A percentile compares a stretch with the other conserved stretches of the same genome.
Conservation (phyloP, 2,113 vertebrate species). For the Galemys pyrenaicus region DNA sequence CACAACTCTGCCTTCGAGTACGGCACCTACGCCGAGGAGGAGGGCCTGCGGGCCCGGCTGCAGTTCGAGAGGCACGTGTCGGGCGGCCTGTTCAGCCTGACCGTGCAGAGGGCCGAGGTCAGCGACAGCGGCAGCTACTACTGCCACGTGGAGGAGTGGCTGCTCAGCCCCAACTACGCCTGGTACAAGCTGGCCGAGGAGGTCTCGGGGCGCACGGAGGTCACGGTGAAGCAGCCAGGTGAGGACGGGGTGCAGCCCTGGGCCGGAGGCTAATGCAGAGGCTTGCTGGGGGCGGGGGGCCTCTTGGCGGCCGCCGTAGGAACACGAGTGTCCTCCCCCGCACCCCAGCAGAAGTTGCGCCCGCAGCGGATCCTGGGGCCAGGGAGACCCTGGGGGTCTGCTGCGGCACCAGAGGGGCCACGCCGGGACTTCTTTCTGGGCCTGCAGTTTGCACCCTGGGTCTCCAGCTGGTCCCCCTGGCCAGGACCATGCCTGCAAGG, state of each 20-base stretch:
- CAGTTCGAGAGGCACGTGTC: conserved; percentile 92
- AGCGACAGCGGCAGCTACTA: conserved; percentile 96
- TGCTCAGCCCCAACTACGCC: conserved; percentile 86
- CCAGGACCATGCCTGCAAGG: neutral
- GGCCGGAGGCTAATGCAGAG: too few species aligned
- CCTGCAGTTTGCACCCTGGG: too few species aligned
- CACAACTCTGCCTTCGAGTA: conserved; percentile 92
- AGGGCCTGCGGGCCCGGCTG: conserved; percentile 91
- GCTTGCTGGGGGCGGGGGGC: too few species aligned
- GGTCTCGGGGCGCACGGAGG: conserved; percentile 90
- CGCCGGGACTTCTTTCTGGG: too few species aligned
- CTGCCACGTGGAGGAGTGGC: conserved; percentile 95
- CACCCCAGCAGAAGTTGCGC: too few species aligned
- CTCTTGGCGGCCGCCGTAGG: too few species aligned
- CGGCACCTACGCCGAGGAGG: conserved; percentile 94
- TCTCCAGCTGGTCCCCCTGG: too few species aligned
- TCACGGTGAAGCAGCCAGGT: conserved; percentile 94
- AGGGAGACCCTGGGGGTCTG: too few species aligned
- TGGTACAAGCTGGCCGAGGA: conserved; percentile 91
- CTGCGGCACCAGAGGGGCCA: too few species aligned
- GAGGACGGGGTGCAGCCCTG: neutral
- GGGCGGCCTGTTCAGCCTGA: conserved; percentile 92
- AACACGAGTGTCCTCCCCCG: too few species aligned
- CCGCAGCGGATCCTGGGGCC: too few species aligned
- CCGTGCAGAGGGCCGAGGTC: conserved; percentile 92